Evolutionary conservation across 1,140 invertebrate species (phyloP).

Genomic region (Drosophila pseudoananassae): DNA sequence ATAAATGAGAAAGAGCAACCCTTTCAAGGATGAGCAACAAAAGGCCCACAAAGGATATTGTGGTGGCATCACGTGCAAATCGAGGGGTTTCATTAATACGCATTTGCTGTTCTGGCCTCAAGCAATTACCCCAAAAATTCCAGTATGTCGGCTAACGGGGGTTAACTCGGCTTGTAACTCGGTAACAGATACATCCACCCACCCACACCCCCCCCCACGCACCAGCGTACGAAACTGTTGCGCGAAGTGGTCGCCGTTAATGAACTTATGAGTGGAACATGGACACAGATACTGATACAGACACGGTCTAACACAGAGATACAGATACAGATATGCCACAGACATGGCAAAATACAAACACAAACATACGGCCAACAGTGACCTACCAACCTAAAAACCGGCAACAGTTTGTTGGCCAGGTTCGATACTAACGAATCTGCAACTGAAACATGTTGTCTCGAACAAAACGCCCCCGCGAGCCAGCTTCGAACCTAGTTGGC

Average conservation of each 20-base stretch:
- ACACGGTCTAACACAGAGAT: conserved; percentile 6
- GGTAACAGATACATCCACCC: conserved; percentile 24
- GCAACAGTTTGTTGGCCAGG: conserved; percentile 66
- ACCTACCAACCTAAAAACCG: conserved; percentile 73
- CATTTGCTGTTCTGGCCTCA: conserved; percentile 41
- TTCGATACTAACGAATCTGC: too few relatives aligned
- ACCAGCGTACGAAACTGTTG: conserved; percentile 60
- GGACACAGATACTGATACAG: conserved; percentile 42
- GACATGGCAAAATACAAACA: conserved; percentile 2
- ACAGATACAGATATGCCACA: conserved; percentile 11
- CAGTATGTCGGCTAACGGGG: conserved; percentile 6
- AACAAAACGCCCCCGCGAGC: too few relatives aligned
- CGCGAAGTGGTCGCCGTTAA: conserved; percentile 62
- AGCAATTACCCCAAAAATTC: conserved; percentile 45
- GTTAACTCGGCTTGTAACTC: conserved; percentile 16
- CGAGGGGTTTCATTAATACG: conserved; percentile 42
- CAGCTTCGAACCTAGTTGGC: conserved; percentile 14
- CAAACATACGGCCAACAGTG: conserved; percentile 52
- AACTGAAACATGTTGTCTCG: too few relatives aligned
- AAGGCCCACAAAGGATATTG: conserved; percentile 27
- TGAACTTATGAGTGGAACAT: conserved; percentile 70
- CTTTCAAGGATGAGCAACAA: conserved; percentile 9
- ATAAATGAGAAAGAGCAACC: conserved; percentile 14
- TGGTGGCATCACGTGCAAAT: conserved; percentile 38
- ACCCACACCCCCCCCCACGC: background rate